Evolutionary conservation across 2,888 invertebrate genomes (phyloP).

Genomic region (Aporophyla lueneburgensis): DNA sequence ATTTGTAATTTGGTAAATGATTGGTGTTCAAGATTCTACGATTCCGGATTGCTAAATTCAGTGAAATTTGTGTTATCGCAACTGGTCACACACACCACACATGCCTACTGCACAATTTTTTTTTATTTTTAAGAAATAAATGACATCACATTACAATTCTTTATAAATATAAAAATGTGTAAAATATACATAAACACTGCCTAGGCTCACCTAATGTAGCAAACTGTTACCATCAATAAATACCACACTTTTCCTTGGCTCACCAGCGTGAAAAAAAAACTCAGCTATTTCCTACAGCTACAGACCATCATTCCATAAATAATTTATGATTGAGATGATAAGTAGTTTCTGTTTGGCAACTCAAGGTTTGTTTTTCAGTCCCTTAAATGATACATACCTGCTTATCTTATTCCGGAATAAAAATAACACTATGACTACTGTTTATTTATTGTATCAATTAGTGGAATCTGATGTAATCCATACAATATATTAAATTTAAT

Average conservation of each 20-base stretch:
- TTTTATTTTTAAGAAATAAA: background rate
- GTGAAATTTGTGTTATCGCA: background rate
- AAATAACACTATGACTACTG: conserved; percentile 8
- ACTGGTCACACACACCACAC: background rate
- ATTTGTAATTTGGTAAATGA: background rate
- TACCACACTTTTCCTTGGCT: background rate
- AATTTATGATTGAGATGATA: background rate
- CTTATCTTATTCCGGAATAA: conserved; percentile 11
- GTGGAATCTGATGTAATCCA: conserved; percentile 15
- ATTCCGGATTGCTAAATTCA: no score
- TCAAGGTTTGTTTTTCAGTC: conserved; percentile 26
- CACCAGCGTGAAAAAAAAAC: background rate
- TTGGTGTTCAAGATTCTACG: background rate
- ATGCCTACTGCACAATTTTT: background rate
- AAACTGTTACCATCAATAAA: background rate
- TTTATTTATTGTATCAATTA: conserved; percentile 3
- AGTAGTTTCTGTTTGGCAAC: background rate
- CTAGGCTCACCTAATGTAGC: no score
- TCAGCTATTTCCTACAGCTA: background rate
- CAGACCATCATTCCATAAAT: background rate
- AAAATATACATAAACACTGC: background rate
- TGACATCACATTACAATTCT: no score
- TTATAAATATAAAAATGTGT: conserved; percentile 1
- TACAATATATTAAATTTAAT: background rate
- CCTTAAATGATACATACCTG: conserved; percentile 1